Evolutionary conservation across 2,888 invertebrate genomes (phyloP), one percentile per base, ranked within the genome.

Genomic region (Thera britannica): DNA sequence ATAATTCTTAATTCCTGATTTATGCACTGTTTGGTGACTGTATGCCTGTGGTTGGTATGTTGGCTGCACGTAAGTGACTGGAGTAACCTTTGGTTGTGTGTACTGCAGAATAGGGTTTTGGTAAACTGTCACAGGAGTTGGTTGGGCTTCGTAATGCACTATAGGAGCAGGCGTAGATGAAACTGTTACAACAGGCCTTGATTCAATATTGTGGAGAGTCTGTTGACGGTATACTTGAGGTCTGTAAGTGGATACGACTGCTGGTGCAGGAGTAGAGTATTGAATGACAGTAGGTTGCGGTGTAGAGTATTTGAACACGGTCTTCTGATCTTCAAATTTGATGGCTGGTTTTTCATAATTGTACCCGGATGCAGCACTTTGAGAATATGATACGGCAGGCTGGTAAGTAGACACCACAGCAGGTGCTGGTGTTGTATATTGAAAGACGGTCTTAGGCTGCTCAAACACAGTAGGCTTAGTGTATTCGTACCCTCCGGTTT

Each of bases 51-150:
- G 83, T 59, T 81, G 78, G 67, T 86, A 87, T 2, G 85, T 78
- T 62, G 86, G 82, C 48, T 83, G 71, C 0, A 80, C 77, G 34
- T 83, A 84, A 51, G 86, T 79, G 1, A 85, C 76, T 11, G 92
- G 90, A 34, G 88, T 85, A 11, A 82, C 80, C 62, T 87, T 84
- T 6, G 75, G 74, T 76, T 89, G 83, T 3, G 83, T 84, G 67
- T 89, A 92, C 74, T 89, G 82, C 6, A 90, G 67, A 12, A 92
- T 81, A 2, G 92, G 93, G 72, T 93, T 93, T 76, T 91, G 83
- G 68, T 93, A 91, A 12, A 87, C 70, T 12, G 91, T 84, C 2
- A 90, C 88, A 38, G 89, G 83, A 52, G 92, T 89, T 59, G 88
- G 84, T 71, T 90, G 88, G 64, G 91, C 90, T 46, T 82, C 77